Evolutionary conservation across 2,113 vertebrate genomes (phyloP).

Genomic region (Apeltes quadracus): DNA sequence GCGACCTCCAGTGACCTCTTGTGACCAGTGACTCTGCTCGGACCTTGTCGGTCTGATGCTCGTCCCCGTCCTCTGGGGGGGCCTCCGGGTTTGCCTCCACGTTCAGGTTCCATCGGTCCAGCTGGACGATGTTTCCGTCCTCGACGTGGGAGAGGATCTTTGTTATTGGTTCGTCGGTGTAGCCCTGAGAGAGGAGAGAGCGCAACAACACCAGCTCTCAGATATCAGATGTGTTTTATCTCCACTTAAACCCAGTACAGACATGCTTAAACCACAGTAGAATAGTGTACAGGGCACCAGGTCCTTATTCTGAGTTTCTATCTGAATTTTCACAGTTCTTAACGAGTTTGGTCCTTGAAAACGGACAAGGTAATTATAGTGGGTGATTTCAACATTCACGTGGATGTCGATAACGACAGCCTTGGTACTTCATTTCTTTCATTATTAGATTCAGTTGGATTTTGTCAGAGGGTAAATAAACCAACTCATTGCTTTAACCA

Average conservation of each 20-base stretch:
- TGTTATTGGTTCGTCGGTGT: conserved; percentile 93
- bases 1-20: too few relatives aligned
- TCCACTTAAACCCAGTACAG: not conserved
- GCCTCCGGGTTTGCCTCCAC: conserved; percentile 83
- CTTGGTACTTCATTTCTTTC: too few relatives aligned
- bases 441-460: too few relatives aligned
- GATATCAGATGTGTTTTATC: not conserved
- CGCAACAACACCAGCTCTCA: too few relatives aligned
- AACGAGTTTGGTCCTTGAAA: too few relatives aligned
- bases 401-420: too few relatives aligned
- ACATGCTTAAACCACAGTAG: not conserved
- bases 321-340: too few relatives aligned
- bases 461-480: too few relatives aligned
- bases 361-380: too few relatives aligned
- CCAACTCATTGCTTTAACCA: too few relatives aligned
- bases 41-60: conserved; percentile 88
- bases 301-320: too few relatives aligned
- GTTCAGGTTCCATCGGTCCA: conserved; percentile 93
- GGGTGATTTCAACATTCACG: too few relatives aligned
- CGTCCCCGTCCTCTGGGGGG: conserved; percentile 75
- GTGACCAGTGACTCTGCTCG: not conserved
- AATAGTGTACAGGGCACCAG: not conserved
- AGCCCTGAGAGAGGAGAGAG: conserved; percentile 81
- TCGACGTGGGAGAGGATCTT: conserved; percentile 96
- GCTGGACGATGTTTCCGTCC: conserved; percentile 92